Evolutionary conservation across 64 coral and sea anemone genomes (phyloP).

Genomic region (Anthopleura sola): DNA sequence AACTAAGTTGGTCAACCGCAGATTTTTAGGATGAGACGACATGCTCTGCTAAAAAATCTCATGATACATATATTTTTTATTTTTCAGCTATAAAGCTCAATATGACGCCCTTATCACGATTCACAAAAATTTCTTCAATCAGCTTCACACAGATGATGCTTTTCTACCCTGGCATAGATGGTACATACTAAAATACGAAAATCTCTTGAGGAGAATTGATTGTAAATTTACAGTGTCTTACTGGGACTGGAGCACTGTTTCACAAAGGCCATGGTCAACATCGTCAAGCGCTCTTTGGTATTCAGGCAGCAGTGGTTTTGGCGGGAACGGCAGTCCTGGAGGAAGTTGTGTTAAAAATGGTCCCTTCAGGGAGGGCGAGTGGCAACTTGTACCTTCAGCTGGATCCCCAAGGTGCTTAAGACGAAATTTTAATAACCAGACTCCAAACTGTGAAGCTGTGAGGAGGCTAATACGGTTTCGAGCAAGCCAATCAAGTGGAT

Average conservation of each 20-base stretch:
- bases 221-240: conserved; percentile 53
- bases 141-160: neutral
- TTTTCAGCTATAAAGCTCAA: neutral
- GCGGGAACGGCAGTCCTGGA: conserved; percentile 19
- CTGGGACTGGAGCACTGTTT: conserved; percentile 60
- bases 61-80: too few species aligned
- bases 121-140: neutral
- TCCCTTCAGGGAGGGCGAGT: conserved; percentile 29
- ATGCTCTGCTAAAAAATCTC: too few species aligned
- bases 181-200: conserved; percentile 57
- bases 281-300: conserved; percentile 28
- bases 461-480: neutral
- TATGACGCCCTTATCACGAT: neutral
- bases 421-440: conserved; percentile 10
- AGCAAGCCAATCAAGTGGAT: neutral
- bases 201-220: conserved; percentile 41
- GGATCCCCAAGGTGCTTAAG: conserved; percentile 1
- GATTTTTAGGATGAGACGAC: too few species aligned
- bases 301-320: conserved; percentile 22
- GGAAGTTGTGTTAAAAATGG: conserved; percentile 27
- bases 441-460: neutral
- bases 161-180: conserved; percentile 61
- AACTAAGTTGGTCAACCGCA: too few species aligned
- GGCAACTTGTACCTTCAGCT: conserved; percentile 13
- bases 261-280: neutral